A percentile compares a stretch with the other conserved stretches of the same genome.
Evolutionary conservation across 2,113 vertebrate genomes (phyloP).

Genomic region (Muscicapa adusta): DNA sequence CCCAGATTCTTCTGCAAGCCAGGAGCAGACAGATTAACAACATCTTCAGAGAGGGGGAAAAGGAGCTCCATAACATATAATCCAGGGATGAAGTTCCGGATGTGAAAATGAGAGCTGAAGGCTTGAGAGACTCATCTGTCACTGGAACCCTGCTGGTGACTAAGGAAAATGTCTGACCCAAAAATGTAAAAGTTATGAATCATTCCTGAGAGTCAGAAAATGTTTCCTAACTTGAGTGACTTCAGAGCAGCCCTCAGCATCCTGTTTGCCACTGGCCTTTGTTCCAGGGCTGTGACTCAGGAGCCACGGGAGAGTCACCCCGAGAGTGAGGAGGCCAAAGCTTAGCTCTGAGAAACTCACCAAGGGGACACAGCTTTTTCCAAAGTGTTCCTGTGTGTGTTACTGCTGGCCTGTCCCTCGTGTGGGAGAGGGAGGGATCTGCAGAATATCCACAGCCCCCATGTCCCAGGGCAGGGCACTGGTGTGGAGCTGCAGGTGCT

Average conservation of each 20-base stretch:
- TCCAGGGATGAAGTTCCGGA: background rate
- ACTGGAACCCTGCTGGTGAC: background rate
- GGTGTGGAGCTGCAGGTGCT: background rate
- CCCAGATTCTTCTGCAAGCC: background rate
- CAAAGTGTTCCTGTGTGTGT: fast-evolving
- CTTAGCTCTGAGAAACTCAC: background rate
- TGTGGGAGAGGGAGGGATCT: background rate
- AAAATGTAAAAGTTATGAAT: background rate
- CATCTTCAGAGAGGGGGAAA: background rate
- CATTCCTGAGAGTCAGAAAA: background rate
- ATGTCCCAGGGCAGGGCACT: background rate
- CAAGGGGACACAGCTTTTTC: background rate
- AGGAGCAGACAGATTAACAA: background rate
- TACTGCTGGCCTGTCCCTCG: fast-evolving
- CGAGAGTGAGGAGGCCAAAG: background rate
- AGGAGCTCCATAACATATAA: background rate
- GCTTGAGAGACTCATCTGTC: background rate
- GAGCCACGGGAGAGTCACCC: background rate
- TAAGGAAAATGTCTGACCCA: background rate
- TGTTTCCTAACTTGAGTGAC: background rate
- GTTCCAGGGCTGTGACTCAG: background rate
- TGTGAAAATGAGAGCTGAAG: background rate
- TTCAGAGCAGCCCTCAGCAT: background rate
- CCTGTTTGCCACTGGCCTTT: conserved; percentile 21
- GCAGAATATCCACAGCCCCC: background rate